Conservation (phyloP, 2,888 invertebrate genomes). For the Automeris io region DNA sequence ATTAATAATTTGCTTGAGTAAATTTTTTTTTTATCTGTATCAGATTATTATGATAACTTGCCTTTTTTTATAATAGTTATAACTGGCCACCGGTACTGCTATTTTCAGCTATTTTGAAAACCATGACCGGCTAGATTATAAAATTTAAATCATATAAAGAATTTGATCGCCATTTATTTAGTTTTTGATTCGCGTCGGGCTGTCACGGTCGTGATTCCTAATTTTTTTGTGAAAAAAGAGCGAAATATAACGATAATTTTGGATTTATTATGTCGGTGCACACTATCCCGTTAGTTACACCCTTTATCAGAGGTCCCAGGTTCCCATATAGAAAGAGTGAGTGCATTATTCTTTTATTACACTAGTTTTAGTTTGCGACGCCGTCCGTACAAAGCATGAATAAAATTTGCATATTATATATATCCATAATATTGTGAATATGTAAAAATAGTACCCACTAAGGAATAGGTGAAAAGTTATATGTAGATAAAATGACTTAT, state of each 20-base stretch:
- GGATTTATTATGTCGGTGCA: constrained; percentile 67
- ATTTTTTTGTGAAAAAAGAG: constrained; percentile 34
- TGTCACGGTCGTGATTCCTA: constrained; percentile 36
- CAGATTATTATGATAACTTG: too few relatives aligned
- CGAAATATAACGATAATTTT: too few relatives aligned
- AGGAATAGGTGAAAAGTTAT: too few relatives aligned
- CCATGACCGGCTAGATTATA: constrained; percentile 34
- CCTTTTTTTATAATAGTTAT: not conserved
- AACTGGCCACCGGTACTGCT: not conserved
- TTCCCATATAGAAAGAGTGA: constrained; percentile 72
- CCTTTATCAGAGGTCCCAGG: constrained; percentile 70
- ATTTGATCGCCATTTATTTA: constrained; percentile 43
- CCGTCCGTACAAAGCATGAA: too few relatives aligned
- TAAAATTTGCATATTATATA: too few relatives aligned
- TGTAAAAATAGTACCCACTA: too few relatives aligned
- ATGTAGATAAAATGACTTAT: too few relatives aligned
- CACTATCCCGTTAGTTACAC: constrained; percentile 66
- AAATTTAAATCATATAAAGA: constrained; percentile 44
- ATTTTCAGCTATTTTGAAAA: constrained; percentile 10
- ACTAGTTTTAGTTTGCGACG: constrained; percentile 2
- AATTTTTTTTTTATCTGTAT: too few relatives aligned
- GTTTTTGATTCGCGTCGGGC: constrained; percentile 48
- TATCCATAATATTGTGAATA: too few relatives aligned
- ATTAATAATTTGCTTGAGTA: too few relatives aligned
- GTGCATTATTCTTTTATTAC: constrained; percentile 23